A percentile compares a stretch with the other conserved stretches of the same genome.
Conservation (phyloP, 2,797 vertebrate species). For the Halcyon badia region DNA sequence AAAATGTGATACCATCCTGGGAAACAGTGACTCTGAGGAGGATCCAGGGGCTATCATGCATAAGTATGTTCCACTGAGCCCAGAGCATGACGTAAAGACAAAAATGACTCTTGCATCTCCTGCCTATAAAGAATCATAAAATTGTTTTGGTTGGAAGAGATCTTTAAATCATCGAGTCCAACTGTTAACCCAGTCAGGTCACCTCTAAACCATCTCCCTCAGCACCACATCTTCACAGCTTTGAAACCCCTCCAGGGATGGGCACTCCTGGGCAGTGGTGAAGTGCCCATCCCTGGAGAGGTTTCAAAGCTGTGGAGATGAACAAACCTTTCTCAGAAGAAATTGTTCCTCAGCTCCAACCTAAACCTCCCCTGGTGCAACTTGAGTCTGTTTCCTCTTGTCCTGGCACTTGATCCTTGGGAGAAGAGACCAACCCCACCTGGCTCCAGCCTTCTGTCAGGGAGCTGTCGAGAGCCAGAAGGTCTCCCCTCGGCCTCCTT, state of each 20-base stretch:
- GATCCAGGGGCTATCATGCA: background rate
- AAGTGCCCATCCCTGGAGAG: too few species aligned
- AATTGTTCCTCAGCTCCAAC: background rate
- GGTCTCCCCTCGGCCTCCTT: background rate
- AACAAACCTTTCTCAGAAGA: too few species aligned
- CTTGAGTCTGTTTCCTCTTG: background rate
- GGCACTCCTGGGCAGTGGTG: too few species aligned
- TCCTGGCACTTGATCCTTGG: background rate
- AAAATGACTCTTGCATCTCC: background rate
- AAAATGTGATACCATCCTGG: background rate
- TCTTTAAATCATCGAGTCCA: background rate
- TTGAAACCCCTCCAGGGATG: background rate
- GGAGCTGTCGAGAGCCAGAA: background rate
- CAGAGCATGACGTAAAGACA: background rate
- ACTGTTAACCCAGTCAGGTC: background rate
- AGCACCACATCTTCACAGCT: background rate
- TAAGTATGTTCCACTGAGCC: background rate
- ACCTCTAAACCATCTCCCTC: background rate
- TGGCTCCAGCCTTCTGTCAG: background rate
- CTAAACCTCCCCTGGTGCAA: background rate
- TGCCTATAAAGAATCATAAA: background rate
- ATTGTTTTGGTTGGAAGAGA: background rate
- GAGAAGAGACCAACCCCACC: background rate
- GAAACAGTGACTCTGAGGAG: background rate
- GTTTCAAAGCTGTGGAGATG: too few species aligned